Base-by-base conservation (phyloP, 2,113 vertebrate genomes). In the Charadrius vociferus region DNA sequence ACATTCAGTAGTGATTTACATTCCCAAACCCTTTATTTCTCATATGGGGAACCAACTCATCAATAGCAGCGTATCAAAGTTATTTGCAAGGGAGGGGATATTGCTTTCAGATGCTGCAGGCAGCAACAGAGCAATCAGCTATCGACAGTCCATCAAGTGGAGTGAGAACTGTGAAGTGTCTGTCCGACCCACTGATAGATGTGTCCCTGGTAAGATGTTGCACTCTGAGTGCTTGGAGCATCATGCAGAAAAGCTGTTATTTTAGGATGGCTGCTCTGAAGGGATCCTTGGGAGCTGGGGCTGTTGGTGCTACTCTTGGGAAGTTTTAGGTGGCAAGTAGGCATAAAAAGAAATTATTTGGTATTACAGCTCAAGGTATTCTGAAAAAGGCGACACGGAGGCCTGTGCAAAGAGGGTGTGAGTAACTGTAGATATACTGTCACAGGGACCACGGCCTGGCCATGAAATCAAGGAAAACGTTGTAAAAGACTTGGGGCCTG, bases 181-280 rank as follows among this genome's bases (percentile, higher is more conserved):
- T 16, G 7, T 17, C 12, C 1, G 1, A 32, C 15, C 19, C 63
- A 24, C 20, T 19, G 58, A 14, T 12, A 84, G 75, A 39, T 22
- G 22, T 55, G 9, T 58, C 74, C 39, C 71, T 53, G 62, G 55
- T 32, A 37, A 8, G 45, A 39, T 11, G 26, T 12, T 80, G 75
- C 9, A 9, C 39, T 77, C 26, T 12, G 21, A 55, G 63, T 5
- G n/a, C 41, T 22, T 47, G 7, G 3, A 62, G 30, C 34, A 32
- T 49, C 0, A 0, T 1, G 4, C 22, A 65, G 58, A 30, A 27
- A 36, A 72, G 41, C 39, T 55, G 27, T 43, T 36, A 21, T 16
- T 50, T 72, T 17, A 8, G 70, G 7, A 29, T 34, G 52, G 55
- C 16, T 47, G 14, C 39, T 73, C 63, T 19, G 34, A 68, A 86